phyloP scores from a whole-genome alignment of 1,140 invertebrate species.

The Liolophura sinensis region DNA sequence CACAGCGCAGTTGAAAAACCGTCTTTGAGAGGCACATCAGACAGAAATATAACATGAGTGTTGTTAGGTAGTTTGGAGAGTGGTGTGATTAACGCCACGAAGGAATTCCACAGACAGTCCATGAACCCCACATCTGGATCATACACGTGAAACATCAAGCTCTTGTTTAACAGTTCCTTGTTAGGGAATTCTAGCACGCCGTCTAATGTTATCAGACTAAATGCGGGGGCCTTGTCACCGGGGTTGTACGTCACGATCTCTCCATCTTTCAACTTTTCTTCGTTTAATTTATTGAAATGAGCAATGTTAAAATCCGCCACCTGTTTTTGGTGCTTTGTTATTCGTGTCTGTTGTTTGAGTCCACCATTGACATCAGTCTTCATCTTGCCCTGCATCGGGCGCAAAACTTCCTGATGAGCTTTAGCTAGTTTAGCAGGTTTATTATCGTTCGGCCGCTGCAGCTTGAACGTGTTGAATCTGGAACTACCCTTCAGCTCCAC shows the following conservation, averaged over 20 bases:
- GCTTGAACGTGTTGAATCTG: too few relatives aligned
- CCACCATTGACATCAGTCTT: too few relatives aligned
- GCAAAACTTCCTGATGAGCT: too few relatives aligned
- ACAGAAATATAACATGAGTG: slow-evolving; percentile 29
- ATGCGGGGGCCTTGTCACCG: slow-evolving; percentile 18
- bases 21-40: slow-evolving; percentile 16
- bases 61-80: slow-evolving; percentile 1
- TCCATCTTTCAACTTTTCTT: slow-evolving; percentile 11
- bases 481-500: too few relatives aligned
- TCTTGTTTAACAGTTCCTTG: slow-evolving; percentile 9
- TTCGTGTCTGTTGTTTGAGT: too few relatives aligned
- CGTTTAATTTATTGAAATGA: too few relatives aligned
- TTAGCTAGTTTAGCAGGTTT: too few relatives aligned
- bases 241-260: slow-evolving; percentile 21
- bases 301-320: too few relatives aligned
- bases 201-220: slow-evolving; percentile 23
- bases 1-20: slow-evolving; percentile 20
- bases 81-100: slow-evolving; percentile 21
- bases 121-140: slow-evolving; percentile 30
- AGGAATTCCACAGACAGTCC: slow-evolving; percentile 31
- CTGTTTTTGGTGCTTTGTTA: too few relatives aligned
- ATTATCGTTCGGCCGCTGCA: too few relatives aligned
- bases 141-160: slow-evolving; percentile 31
- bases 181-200: slow-evolving; percentile 24
- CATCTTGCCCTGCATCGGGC: too few relatives aligned